phyloP scores from a whole-genome alignment of 2,888 invertebrate genomes.

The Pecten maximus region DNA sequence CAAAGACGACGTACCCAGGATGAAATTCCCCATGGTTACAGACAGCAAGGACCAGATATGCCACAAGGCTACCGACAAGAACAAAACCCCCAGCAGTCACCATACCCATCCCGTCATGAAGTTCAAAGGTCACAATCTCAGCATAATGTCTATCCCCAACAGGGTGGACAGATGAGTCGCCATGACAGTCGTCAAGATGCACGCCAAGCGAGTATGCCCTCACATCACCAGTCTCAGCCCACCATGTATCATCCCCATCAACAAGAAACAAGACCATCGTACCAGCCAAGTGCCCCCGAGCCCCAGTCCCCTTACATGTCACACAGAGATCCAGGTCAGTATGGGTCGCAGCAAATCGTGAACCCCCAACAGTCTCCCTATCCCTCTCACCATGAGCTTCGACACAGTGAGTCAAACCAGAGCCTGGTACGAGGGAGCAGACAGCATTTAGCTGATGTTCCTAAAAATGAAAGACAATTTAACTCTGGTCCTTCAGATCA shows the following conservation, averaged over 20 bases:
- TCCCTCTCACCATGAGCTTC: background rate
- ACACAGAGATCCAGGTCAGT: background rate
- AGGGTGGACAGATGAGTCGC: background rate
- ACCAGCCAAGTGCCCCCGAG: background rate
- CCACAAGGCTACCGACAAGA: background rate
- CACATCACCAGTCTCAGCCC: background rate
- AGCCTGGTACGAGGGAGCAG: background rate
- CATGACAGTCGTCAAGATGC: background rate
- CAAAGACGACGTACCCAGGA: slow-evolving; percentile 21
- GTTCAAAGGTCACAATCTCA: slow-evolving; percentile 15
- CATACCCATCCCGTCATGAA: background rate
- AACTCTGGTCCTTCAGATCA: background rate
- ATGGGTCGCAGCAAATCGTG: background rate
- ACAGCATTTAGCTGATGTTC: background rate
- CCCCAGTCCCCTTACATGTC: background rate
- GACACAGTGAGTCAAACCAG: background rate
- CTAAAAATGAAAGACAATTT: background rate
- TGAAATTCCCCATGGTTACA: background rate
- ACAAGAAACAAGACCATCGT: background rate
- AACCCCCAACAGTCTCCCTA: background rate
- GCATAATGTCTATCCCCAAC: slow-evolving; percentile 1
- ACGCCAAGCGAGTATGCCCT: background rate
- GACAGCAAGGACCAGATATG: slow-evolving; percentile 40
- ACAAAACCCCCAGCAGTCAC: background rate
- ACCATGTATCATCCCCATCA: background rate